Conservation (phyloP, 2,888 invertebrate species). For the Latrodectus hesperus region DNA sequence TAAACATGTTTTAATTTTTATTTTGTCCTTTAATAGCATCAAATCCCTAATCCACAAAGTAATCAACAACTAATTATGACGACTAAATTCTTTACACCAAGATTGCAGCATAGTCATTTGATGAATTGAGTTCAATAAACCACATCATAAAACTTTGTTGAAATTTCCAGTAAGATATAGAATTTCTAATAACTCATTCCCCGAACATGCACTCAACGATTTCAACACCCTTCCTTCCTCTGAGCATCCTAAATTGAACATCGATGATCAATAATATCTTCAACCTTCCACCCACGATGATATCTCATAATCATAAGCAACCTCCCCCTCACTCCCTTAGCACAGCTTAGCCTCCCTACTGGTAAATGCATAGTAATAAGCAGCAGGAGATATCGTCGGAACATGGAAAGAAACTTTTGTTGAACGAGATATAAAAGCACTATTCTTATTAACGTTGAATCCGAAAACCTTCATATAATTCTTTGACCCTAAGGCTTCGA, state of each 20-base stretch:
- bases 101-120: too few relatives aligned
- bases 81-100: not conserved
- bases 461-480: conserved; percentile 10
- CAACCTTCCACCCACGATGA: not conserved
- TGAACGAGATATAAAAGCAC: not conserved
- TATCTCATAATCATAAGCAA: not conserved
- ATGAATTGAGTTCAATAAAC: too few relatives aligned
- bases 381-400: not conserved
- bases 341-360: not conserved
- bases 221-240: not conserved
- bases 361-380: not conserved
- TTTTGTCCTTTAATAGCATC: too few relatives aligned
- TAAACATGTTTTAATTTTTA: too few relatives aligned
- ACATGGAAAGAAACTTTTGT: conserved; percentile 2
- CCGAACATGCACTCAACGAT: not conserved
- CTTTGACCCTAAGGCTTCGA: not conserved
- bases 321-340: not conserved
- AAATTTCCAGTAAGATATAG: not conserved
- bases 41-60: too few relatives aligned
- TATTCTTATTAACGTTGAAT: not conserved
- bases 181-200: not conserved
- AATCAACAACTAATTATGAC: not conserved
- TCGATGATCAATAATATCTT: not conserved
- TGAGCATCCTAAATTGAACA: not conserved
- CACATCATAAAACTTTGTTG: too few relatives aligned